Base-by-base conservation (phyloP, 2,888 invertebrate genomes). In the Epinotia nisella region DNA sequence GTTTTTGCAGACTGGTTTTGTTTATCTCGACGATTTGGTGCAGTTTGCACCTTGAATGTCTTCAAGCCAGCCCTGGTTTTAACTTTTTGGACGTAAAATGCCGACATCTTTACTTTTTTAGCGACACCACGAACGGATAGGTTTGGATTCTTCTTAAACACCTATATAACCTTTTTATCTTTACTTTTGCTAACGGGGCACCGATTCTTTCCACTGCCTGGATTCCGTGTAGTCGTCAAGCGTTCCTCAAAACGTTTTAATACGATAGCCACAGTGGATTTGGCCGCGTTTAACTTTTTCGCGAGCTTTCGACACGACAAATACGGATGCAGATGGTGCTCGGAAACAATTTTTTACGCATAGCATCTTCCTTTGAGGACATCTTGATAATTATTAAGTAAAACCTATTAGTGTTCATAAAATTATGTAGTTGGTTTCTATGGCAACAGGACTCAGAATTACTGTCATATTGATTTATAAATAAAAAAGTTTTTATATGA, bases 21-120 rank as follows among this genome's bases (percentile, higher is more conserved):
- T 60, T 60, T 60, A 3, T 60, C 59, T 39, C 39, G 39, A 3
- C 59, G 59, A 60, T 60, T 60, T 60, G 39, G 59, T 9, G 17
- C 19, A 3, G 10, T 5, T 39, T 60, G 59, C 5, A 59, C 59
- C 35, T 39, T 59, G 2, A 59, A 24, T 2, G 59, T 17, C 59
- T 59, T 35, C 35, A 59, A 13, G 35, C 35, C 10, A 9, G 35
- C 59, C 13, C 59, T 60, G 4, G 59, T 39, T 39, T 60, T 60
- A 1, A 39, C 39, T 39, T 60, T 39, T 17, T 39, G 59, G 2
- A 60, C 59, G 3, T 39, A 60, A 0, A 35, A 58, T 35, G 58
- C 41, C 11, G 41, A 41, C 41, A 41, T 41, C 11, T 41, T 41
- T 10, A 60, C 17, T 3, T 39, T 60, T 60, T 60, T 60, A 11